These are phyloP conservation scores for Drosophila pandora DNA, from an alignment of 1,140 invertebrate species.

Conservation along the genomic window DNA sequence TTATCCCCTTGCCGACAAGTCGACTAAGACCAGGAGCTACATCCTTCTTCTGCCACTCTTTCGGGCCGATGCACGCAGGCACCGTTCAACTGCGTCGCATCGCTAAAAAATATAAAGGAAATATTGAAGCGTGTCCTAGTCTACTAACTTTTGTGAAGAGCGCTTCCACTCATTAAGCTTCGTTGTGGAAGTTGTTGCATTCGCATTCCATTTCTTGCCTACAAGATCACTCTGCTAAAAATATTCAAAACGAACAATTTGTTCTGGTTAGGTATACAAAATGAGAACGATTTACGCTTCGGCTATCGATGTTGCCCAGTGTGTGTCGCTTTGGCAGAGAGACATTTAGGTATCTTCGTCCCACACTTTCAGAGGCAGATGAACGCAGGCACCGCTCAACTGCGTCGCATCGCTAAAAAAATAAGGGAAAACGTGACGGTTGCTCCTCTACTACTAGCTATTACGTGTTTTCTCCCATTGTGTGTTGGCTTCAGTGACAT, in stretches of 20 bases:
- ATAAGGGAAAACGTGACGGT: slow-evolving; percentile 52
- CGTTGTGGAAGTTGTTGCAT: neutral
- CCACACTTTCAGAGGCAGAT: slow-evolving; percentile 34
- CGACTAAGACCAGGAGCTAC: neutral
- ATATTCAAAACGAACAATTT: slow-evolving; percentile 9
- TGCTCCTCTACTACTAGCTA: slow-evolving; percentile 41
- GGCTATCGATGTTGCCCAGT: neutral
- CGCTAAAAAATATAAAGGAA: slow-evolving; percentile 67
- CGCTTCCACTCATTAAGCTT: neutral
- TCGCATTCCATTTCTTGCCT: slow-evolving; percentile 16
- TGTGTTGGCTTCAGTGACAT: slow-evolving; percentile 2
- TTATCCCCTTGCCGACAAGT: neutral
- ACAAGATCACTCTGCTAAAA: slow-evolving; percentile 45
- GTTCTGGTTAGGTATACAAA: slow-evolving; percentile 40
- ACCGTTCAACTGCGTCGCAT: slow-evolving; percentile 73
- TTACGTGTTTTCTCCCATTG: slow-evolving; percentile 16
- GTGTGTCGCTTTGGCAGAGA: neutral
- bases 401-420: slow-evolving; percentile 68
- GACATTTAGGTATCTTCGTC: neutral
- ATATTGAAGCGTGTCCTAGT: slow-evolving; percentile 38
- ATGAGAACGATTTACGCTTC: slow-evolving; percentile 42
- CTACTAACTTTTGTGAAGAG: slow-evolving; percentile 9
- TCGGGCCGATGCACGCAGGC: slow-evolving; percentile 61
- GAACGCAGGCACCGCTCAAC: slow-evolving; percentile 75
- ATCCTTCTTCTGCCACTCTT: neutral